A percentile compares a stretch with the other conserved stretches of the same genome.
phyloP scores from a whole-genome alignment of 2,797 vertebrate genomes.

The Poecilia gillii region DNA sequence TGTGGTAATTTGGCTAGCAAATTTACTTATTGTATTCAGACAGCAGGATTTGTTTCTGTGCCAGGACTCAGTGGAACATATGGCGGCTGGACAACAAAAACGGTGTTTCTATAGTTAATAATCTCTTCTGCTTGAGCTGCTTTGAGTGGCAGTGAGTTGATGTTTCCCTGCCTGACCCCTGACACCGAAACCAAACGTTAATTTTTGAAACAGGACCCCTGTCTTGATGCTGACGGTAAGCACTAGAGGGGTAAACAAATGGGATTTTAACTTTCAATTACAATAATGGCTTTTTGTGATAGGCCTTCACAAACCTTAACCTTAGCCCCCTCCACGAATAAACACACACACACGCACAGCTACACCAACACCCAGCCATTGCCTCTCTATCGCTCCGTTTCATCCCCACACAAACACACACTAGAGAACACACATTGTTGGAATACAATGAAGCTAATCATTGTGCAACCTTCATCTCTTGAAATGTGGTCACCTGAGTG shows the following conservation, averaged over 20 bases:
- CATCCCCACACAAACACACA: constrained; percentile 10
- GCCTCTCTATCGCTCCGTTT: constrained; percentile 1
- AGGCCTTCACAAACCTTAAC: constrained; percentile 59
- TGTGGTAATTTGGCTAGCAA: constrained; percentile 9
- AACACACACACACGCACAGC: not conserved
- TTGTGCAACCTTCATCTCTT: constrained; percentile 58
- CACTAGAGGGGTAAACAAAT: constrained; percentile 72
- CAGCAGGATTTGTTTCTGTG: constrained; percentile 21
- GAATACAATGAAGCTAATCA: constrained; percentile 73
- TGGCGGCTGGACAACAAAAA: constrained; percentile 15
- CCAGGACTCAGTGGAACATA: constrained; percentile 10
- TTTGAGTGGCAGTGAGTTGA: constrained; percentile 62
- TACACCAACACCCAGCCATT: constrained; percentile 9
- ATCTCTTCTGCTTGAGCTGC: constrained; percentile 31
- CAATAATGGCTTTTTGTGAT: constrained; percentile 76
- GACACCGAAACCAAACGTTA: constrained; percentile 67
- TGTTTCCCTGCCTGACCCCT: constrained; percentile 62
- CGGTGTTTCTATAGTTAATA: constrained; percentile 31
- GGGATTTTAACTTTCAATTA: constrained; percentile 80
- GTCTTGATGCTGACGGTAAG: constrained; percentile 63
- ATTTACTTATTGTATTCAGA: constrained; percentile 12
- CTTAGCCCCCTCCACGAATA: constrained; percentile 11
- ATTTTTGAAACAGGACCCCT: constrained; percentile 67
- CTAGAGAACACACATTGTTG: constrained; percentile 24
- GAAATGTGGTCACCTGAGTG: constrained; percentile 67